phyloP scores from a whole-genome alignment of 2,113 vertebrate species.

The Nothoprocta perdicaria region DNA sequence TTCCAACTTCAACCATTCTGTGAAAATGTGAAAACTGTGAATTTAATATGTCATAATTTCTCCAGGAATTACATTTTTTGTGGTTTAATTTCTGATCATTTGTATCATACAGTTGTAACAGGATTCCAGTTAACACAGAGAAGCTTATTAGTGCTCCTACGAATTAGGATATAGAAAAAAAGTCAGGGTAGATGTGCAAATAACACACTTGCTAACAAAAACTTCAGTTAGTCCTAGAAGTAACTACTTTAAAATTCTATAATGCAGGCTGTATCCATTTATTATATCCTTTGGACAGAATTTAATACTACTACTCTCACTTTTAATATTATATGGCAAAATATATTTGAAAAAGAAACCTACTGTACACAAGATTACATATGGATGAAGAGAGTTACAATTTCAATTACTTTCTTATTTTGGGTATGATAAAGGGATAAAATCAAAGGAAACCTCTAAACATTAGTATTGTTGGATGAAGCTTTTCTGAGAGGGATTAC shows the following conservation, averaged over 20 bases:
- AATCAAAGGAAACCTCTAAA: constrained; percentile 57
- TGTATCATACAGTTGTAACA: not conserved
- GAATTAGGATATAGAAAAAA: not conserved
- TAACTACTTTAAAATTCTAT: not conserved
- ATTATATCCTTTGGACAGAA: not conserved
- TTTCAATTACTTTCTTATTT: constrained; percentile 57
- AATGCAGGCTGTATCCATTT: not conserved
- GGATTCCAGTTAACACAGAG: not conserved
- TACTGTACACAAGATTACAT: constrained; percentile 6
- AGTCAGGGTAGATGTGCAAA: not conserved
- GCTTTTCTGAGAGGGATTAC: constrained; percentile 48
- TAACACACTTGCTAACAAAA: not conserved
- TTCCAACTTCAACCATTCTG: not conserved
- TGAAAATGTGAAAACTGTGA: not conserved
- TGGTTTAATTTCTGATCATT: not conserved
- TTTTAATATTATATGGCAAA: constrained; percentile 46
- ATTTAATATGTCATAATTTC: not conserved
- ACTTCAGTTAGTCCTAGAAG: not conserved
- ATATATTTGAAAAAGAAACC: constrained; percentile 38
- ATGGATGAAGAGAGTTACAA: constrained; percentile 47
- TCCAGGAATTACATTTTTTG: not conserved
- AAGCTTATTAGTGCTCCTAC: not conserved
- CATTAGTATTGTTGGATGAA: constrained; percentile 37
- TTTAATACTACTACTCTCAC: constrained; percentile 5
- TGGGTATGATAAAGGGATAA: constrained; percentile 50